Evolutionary conservation across 1,140 invertebrate genomes (phyloP), one percentile per base, ranked within the genome.

Genomic region (Caenorhabditis inopinata): DNA sequence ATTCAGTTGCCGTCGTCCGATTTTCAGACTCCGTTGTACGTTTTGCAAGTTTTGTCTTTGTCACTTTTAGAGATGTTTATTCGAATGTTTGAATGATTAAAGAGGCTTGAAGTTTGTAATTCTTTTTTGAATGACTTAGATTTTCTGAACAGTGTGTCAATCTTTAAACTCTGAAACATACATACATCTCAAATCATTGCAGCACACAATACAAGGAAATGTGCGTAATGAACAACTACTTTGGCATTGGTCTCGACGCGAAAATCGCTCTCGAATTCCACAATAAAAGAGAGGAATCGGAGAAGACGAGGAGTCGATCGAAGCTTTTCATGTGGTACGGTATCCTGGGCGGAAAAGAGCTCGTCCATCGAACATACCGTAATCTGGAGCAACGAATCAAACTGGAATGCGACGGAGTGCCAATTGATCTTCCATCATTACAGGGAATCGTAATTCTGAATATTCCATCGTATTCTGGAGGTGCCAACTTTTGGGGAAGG

Each of bases 201-300:
- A 79, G 77, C 18, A 62, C 46, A 11, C 74, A 78, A 38, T 83
- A 82, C 58, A 58, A 80, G 84, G 96, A 98, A 89, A 93, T 93
- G 83, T 96, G 94, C 82, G 95, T 97, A 1, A 97, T 98, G 96
- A 98, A 98, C 89, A 98, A 98, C 89, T 98, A 98, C 89, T 97
- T 98, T 90, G 96, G 96, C 6, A 97, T 98, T 87, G 96, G 96
- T n/a, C 94, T 98, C 58, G 96, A 98, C 91, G 96, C 96, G 2
- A 97, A 98, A 90, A 97, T 98, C 42, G 95, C 95, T 3, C 89
- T 98, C 6, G 96, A 97, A 88, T 98, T 98, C 89, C 96, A 98
- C 89, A 94, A 96, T 85, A 97, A 97, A 89, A 91, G 96, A 38
- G 96, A 98, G 89, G 95, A 97, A 89, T 95, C 97, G 90, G 96